Base-by-base conservation (phyloP, 1,140 invertebrate genomes). In the Zaprionus tsacasi region DNA sequence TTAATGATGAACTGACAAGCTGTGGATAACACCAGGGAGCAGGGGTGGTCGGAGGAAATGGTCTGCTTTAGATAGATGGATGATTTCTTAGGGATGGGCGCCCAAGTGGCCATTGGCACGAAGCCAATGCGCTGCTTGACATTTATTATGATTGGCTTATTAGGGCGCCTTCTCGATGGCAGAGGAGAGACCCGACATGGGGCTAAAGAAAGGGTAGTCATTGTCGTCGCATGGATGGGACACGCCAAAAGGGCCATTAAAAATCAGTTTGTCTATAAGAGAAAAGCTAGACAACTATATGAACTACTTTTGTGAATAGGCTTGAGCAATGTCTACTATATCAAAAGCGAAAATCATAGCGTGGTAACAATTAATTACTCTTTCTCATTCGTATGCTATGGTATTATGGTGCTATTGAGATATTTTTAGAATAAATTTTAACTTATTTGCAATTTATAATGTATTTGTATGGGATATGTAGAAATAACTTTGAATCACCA, bases 91-190 rank as follows among this genome's bases (percentile, higher is more conserved):
- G 48, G 75, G 58, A 61, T 67, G 70, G 69, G 60, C 61, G 7
- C 48, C 61, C 63, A 69, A 78, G 82, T 83, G 78, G 78, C 54
- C 75, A 78, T 78, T 88, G 83, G 83, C 83, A 78, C 21, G 55
- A 73, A 76, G 83, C 83, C 83, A 88, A 89, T 73, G 78, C 65
- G 70, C 68, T 89, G 85, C 83, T 89, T 88, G 83, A 88, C 83
- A 88, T 88, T 88, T 88, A 89, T 88, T 88, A 89, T 88, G 83
- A 88, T 88, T 81, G 83, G 81, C 83, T 88, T 89, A 88, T 88
- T 88, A 88, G 85, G 80, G 64, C 76, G 50, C 59, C 70, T 36
- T 33, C 70, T 36, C 43, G 40, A 50, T 13, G 70, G 54, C 57
- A 55, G 57, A 76, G 79, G 68, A 33, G 50, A 54, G 50, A 58